phyloP scores from a whole-genome alignment of 2,113 vertebrate genomes.

The Benitochromis conjunctus region DNA sequence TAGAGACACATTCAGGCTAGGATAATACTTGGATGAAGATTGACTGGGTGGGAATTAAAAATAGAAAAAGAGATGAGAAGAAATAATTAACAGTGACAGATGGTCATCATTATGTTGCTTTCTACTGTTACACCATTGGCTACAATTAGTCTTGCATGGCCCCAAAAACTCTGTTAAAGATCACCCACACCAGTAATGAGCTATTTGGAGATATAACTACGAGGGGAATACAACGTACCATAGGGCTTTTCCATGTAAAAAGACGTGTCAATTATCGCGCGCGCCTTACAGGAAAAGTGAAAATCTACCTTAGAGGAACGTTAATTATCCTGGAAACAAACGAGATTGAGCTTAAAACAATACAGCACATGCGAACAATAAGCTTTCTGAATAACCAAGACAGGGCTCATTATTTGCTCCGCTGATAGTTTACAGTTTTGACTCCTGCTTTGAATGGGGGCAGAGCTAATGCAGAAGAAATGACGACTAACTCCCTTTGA shows the following conservation, averaged over 20 bases:
- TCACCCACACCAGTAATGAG: constrained; percentile 6
- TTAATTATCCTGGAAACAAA: constrained; percentile 21
- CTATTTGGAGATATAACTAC: constrained; percentile 5
- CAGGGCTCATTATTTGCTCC: constrained; percentile 2
- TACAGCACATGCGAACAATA: constrained; percentile 4
- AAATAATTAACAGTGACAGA: constrained; percentile 50
- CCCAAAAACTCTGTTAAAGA: constrained; percentile 32
- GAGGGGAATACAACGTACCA: not conserved
- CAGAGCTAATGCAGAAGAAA: not conserved
- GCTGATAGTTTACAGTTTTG: constrained; percentile 17
- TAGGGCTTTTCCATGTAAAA: not conserved
- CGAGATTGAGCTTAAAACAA: not conserved
- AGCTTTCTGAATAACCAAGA: not conserved
- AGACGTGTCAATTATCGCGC: constrained; percentile 2
- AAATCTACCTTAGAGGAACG: not conserved
- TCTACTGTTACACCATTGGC: constrained; percentile 6
- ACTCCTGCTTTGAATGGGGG: constrained; percentile 13
- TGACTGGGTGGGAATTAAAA: not conserved
- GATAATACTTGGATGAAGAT: not conserved
- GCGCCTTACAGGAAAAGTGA: not conserved
- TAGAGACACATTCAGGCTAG: not conserved
- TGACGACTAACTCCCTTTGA: not conserved
- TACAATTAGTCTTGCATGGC: constrained; percentile 43
- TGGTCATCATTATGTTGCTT: constrained; percentile 32
- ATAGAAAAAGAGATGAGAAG: constrained; percentile 6